phyloP scores from a whole-genome alignment of 2,113 vertebrate genomes.

The Caranx ignobilis region DNA sequence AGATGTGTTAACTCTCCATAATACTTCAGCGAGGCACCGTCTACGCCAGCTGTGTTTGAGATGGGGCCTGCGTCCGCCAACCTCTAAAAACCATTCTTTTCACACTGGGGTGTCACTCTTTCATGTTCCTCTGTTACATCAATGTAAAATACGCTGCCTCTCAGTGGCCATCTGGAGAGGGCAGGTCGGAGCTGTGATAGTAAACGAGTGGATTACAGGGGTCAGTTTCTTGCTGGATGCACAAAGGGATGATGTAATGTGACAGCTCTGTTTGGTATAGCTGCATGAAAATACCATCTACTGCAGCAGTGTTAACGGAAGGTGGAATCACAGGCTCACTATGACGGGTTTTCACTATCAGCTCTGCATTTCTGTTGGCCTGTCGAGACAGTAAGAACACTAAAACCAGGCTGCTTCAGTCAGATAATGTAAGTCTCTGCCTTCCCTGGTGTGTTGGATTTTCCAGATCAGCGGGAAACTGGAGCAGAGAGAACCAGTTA shows the following conservation, averaged over 20 bases:
- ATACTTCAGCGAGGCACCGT: conserved; percentile 61
- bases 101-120: conserved; percentile 76
- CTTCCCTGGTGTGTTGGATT: conserved; percentile 42
- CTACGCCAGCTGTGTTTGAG: conserved; percentile 81
- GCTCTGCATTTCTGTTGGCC: background rate
- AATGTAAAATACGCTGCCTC: conserved; percentile 72
- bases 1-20: conserved; percentile 55
- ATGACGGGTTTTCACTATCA: background rate
- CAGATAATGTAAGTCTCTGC: conserved; percentile 21
- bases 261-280: conserved; percentile 16
- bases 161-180: conserved; percentile 69
- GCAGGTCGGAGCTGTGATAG: conserved; percentile 46
- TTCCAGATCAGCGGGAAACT: conserved; percentile 53
- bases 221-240: conserved; percentile 59
- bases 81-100: conserved; percentile 74
- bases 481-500: conserved; percentile 64
- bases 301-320: background rate
- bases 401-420: conserved; percentile 10
- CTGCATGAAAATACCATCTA: conserved; percentile 1
- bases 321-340: conserved; percentile 19
- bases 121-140: conserved; percentile 74
- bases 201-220: conserved; percentile 59
- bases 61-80: conserved; percentile 71
- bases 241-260: conserved; percentile 53
- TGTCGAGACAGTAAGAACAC: background rate